Percentiles rank a stretch among this genome's conserved stretches.
These are phyloP conservation scores for Gambusia yucatana DNA, from an alignment of 2,797 vertebrate genomes.

Conservation along the genomic window DNA sequence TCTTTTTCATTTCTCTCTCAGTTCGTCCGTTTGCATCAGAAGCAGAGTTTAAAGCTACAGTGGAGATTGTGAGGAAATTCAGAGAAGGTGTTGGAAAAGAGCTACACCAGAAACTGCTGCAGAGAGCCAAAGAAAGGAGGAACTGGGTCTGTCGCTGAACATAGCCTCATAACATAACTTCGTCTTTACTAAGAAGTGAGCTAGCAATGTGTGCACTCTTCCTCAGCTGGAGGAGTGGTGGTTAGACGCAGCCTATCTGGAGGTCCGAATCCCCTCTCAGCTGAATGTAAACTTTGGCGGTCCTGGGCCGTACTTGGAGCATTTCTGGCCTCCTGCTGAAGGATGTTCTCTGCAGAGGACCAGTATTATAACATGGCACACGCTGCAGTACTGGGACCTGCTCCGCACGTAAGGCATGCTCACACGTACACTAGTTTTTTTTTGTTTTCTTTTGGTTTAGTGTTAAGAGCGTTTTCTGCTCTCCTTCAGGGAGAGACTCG, in stretches of 20 bases:
- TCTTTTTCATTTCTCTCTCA: constrained; percentile 55
- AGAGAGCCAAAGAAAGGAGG: constrained; percentile 86
- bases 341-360: constrained; percentile 88
- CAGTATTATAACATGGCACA: constrained; percentile 85
- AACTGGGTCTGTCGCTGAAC: constrained; percentile 88
- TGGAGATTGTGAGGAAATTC: constrained; percentile 86
- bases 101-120: constrained; percentile 90
- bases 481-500: constrained; percentile 86
- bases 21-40: constrained; percentile 91
- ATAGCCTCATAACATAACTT: too few relatives aligned
- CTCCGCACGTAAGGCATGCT: constrained; percentile 85
- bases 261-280: constrained; percentile 89
- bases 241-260: constrained; percentile 91
- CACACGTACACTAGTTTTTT: neutral
- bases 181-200: neutral
- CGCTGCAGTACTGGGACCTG: constrained; percentile 91
- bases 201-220: constrained; percentile 17
- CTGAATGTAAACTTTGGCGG: constrained; percentile 91
- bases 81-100: constrained; percentile 86
- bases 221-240: constrained; percentile 96
- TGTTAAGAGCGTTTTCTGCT: neutral
- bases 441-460: neutral
- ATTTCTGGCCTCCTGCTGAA: constrained; percentile 90
- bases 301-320: constrained; percentile 86
- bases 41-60: constrained; percentile 86